Evolutionary conservation across 1,140 invertebrate species (phyloP).

Genomic region (Drosophila sulfurigaster): DNA sequence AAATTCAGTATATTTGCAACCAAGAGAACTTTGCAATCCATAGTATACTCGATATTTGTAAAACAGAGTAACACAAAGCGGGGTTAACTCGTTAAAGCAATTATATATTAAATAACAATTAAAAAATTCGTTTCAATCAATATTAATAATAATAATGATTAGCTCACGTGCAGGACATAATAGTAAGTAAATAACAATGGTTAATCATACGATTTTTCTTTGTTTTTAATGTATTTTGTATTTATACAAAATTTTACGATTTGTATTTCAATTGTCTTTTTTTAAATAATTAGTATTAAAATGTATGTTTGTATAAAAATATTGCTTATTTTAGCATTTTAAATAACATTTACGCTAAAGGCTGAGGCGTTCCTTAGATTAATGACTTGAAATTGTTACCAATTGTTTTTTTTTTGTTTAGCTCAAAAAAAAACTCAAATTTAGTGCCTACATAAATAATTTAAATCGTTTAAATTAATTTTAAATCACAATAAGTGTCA

Average conservation of each 20-base stretch:
- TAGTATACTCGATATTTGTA: slow-evolving; percentile 13
- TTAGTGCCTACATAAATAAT: slow-evolving; percentile 43
- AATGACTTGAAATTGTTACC: slow-evolving; percentile 38
- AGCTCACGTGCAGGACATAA: slow-evolving; percentile 59
- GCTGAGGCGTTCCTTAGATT: slow-evolving; percentile 16
- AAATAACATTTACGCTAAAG: slow-evolving; percentile 30
- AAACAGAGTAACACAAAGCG: slow-evolving; percentile 34
- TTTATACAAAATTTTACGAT: slow-evolving; percentile 10
- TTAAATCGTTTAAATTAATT: slow-evolving; percentile 44
- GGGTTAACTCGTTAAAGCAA: slow-evolving; percentile 39
- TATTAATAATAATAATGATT: slow-evolving; percentile 39
- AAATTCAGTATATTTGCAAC: slow-evolving; percentile 65
- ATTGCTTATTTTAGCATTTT: slow-evolving; percentile 60
- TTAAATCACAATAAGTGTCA: slow-evolving; percentile 44
- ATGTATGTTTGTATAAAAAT: slow-evolving; percentile 52
- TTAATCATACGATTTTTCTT: slow-evolving; percentile 10
- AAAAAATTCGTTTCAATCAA: slow-evolving; percentile 34
- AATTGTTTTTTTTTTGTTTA: slow-evolving; percentile 8
- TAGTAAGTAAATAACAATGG: slow-evolving; percentile 37
- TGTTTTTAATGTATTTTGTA: slow-evolving; percentile 35
- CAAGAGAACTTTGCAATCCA: slow-evolving; percentile 66
- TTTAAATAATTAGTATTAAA: slow-evolving; percentile 36
- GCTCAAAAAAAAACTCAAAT: slow-evolving; percentile 30
- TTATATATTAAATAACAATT: slow-evolving; percentile 52
- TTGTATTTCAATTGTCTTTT: slow-evolving; percentile 49